phyloP scores from a whole-genome alignment of 2,113 vertebrate species.

The Danionella cerebrum region DNA sequence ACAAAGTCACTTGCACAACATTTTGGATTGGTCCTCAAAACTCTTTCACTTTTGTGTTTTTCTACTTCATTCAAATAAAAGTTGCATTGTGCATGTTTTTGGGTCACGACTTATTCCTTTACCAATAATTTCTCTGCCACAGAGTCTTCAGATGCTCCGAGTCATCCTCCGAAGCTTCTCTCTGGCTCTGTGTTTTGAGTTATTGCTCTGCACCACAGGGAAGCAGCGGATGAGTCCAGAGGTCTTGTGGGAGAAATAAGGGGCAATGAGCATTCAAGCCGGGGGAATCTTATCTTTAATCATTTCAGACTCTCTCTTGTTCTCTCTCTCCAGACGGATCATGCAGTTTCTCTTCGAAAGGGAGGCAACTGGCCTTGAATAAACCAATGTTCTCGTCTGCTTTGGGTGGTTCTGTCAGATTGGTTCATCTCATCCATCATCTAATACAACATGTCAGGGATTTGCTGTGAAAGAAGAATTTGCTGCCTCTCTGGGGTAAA shows the following conservation, averaged over 20 bases:
- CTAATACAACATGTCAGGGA: neutral
- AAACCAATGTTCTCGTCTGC: neutral
- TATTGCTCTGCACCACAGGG: slow-evolving; percentile 1
- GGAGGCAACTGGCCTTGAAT: neutral
- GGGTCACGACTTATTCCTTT: too few relatives aligned
- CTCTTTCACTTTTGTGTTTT: too few relatives aligned
- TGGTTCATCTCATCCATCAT: neutral
- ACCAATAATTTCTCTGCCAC: neutral
- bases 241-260: slow-evolving; percentile 39
- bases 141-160: neutral
- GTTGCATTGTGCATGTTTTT: too few relatives aligned
- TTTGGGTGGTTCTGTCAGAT: neutral
- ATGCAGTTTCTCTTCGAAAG: slow-evolving; percentile 4
- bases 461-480: neutral
- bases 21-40: too few relatives aligned
- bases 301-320: slow-evolving; percentile 5
- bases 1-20: too few relatives aligned
- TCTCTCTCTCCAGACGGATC: neutral
- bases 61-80: too few relatives aligned
- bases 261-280: slow-evolving; percentile 35
- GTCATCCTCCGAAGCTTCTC: neutral
- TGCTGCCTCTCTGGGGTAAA: too few relatives aligned
- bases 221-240: slow-evolving; percentile 14
- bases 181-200: slow-evolving; percentile 7
- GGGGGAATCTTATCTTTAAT: slow-evolving; percentile 8